These are phyloP conservation scores for Dipodomys spectabilis DNA, from an alignment of 2,113 vertebrate species.

Conservation along the genomic window DNA sequence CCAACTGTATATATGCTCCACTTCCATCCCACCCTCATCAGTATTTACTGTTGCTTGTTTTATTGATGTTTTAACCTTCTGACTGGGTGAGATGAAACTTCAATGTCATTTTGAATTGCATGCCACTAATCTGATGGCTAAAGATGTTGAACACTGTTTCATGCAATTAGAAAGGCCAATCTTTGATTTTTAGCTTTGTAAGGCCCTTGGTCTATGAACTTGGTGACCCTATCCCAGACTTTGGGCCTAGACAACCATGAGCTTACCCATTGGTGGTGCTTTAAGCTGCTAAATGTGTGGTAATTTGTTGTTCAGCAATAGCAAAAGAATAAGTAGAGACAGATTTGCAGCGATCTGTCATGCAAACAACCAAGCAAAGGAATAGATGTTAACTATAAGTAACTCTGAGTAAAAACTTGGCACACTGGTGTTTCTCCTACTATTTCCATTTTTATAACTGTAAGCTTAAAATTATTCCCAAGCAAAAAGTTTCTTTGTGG, in stretches of 20 bases:
- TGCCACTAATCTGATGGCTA: not conserved
- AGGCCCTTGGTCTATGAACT: not conserved
- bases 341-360: not conserved
- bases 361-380: not conserved
- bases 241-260: not conserved
- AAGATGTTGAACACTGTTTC: not conserved
- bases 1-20: not conserved
- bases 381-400: conserved; percentile 17
- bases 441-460: conserved; percentile 7
- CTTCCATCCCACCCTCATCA: not conserved
- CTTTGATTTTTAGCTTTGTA: not conserved
- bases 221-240: not conserved
- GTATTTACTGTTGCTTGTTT: not conserved
- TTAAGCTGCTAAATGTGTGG: not conserved
- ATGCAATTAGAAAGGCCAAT: not conserved
- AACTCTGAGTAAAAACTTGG: not conserved
- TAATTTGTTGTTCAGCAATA: not conserved
- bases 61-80: not conserved
- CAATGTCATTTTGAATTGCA: not conserved
- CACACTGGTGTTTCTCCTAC: not conserved
- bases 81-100: not conserved
- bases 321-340: conserved; percentile 15
- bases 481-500: not conserved
- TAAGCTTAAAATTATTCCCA: conserved; percentile 43
- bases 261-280: not conserved